phyloP scores from a whole-genome alignment of 92 coral and sea anemone genomes.

The Zoanthus sociatus region DNA sequence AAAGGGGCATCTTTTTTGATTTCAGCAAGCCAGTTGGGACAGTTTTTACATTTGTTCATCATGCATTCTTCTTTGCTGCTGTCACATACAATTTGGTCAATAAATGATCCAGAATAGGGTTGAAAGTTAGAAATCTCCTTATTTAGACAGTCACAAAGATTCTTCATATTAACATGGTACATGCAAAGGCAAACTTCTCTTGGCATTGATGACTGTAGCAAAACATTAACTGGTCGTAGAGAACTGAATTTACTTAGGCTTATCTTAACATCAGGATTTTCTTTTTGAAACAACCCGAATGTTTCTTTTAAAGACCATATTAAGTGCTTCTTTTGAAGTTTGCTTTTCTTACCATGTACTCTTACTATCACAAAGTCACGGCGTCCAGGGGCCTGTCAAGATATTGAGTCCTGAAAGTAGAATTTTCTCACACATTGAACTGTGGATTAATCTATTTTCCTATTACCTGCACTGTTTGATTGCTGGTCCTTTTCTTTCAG shows the following conservation, averaged over 20 bases:
- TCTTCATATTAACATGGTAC: constrained; percentile 62
- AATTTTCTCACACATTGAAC: neutral
- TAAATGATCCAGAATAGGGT: neutral
- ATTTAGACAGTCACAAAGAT: constrained; percentile 63
- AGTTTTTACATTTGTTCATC: constrained; percentile 62
- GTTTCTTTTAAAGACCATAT: constrained; percentile 51
- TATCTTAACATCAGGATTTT: constrained; percentile 46
- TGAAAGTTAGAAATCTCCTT: constrained; percentile 60
- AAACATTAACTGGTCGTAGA: constrained; percentile 64
- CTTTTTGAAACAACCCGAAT: constrained; percentile 59
- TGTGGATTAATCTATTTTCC: neutral
- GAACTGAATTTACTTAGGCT: constrained; percentile 60
- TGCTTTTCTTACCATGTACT: constrained; percentile 49
- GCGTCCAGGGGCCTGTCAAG: constrained; percentile 65
- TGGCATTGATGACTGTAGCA: constrained; percentile 55
- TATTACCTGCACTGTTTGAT: constrained; percentile 24
- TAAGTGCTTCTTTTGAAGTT: constrained; percentile 36
- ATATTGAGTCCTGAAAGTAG: constrained; percentile 49
- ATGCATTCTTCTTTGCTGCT: constrained; percentile 50
- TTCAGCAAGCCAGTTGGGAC: constrained; percentile 64
- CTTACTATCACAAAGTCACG: constrained; percentile 63
- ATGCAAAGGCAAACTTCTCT: constrained; percentile 59
- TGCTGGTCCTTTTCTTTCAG: constrained; percentile 31
- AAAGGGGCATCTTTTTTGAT: constrained; percentile 40
- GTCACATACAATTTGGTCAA: constrained; percentile 48